A percentile compares a stretch with the other conserved stretches of the same genome.
phyloP scores from a whole-genome alignment of 2,888 invertebrate genomes.

The Automeris io region DNA sequence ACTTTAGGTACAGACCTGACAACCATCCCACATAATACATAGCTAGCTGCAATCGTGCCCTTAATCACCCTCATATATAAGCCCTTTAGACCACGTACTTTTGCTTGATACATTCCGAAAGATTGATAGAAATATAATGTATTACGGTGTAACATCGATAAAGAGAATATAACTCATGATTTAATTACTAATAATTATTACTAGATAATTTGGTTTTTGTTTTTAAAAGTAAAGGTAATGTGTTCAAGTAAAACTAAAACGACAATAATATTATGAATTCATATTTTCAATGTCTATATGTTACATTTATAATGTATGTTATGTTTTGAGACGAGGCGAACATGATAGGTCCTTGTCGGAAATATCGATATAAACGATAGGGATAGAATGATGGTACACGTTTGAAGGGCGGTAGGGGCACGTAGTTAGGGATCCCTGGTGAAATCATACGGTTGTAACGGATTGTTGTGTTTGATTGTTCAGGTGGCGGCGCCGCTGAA shows the following conservation, averaged over 20 bases:
- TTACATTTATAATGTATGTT: background rate
- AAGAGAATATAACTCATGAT: background rate
- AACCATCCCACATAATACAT: constrained; percentile 39
- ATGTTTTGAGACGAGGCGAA: background rate
- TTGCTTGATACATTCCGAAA: background rate
- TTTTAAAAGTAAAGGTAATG: background rate
- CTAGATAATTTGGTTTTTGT: background rate
- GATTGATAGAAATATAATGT: background rate
- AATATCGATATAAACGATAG: too few species aligned
- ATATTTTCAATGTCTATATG: background rate
- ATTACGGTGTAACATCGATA: background rate
- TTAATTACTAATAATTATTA: background rate
- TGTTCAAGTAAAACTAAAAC: background rate
- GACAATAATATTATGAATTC: background rate
- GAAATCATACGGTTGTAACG: background rate
- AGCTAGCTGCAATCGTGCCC: constrained; percentile 40
- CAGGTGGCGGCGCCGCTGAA: constrained; percentile 32
- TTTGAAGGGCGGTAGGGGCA: constrained; percentile 4
- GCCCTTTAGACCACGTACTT: constrained; percentile 2
- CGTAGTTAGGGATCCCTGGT: constrained; percentile 4
- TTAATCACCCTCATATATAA: background rate
- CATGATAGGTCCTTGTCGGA: too few species aligned
- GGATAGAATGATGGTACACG: background rate
- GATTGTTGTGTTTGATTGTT: background rate
- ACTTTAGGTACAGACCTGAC: constrained; percentile 50